Evolutionary conservation across 2,888 invertebrate genomes (phyloP), one percentile per base, ranked within the genome.

Genomic region (Phasia obesa): DNA sequence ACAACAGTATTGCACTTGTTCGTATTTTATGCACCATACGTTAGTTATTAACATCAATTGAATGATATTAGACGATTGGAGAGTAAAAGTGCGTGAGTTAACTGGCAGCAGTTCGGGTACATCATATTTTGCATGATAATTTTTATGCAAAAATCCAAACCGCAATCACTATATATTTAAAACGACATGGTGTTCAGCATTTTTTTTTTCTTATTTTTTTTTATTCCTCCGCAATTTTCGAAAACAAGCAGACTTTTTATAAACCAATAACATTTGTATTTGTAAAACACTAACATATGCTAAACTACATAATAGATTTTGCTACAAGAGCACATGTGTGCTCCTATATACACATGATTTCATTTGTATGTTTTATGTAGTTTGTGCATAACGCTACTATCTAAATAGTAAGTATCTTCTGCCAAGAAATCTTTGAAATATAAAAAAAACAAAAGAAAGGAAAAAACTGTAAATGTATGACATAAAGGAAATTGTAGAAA

Each of bases 221-320:
- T 38, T 15, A 11, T 65, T 78, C n/a, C 57, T 59, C 6, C 51
- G 42, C 47, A 78, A 65, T 78, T 79, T 79, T 38, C 5, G 17
- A 74, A 65, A 80, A 67, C 67, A 73, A 74, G 53, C 67, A 80
- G 60, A 60, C 53, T 67, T 78, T 73, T 69, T 77, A 57, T 77
- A 82, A 82, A 82, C 73, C 81, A 82, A 82, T 77, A 77, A 82
- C 77, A 82, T 77, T 82, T 82, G 77, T 82, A 74, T 82, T 77
- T 73, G 77, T 77, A 77, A 77, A 74, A 82, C 81, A 82, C 77
- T 74, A 77, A 77, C 81, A 82, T 82, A 82, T 82, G 81, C 77
- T 82, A 82, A 82, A 77, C 81, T 62, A 73, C 73, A 77, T 77
- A 82, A 82, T 77, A 77, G 81, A 77, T 69, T 82, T 74, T 77